These are phyloP conservation scores for Eupithecia inturbata DNA, from an alignment of 2,888 invertebrate genomes.

Conservation along the genomic window DNA sequence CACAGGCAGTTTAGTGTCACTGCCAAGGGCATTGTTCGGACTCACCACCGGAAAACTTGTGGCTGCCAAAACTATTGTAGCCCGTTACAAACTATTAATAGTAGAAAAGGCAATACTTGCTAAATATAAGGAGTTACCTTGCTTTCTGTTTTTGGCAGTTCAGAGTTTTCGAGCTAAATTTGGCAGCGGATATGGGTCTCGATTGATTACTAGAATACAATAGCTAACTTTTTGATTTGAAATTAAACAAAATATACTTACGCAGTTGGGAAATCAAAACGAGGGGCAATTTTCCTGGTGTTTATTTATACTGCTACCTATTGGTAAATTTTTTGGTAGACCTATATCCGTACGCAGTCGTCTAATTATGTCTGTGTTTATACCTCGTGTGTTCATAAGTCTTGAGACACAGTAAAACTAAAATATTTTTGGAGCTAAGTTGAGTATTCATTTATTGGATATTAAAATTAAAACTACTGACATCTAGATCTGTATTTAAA, in stretches of 20 bases:
- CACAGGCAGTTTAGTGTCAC: constrained; percentile 54
- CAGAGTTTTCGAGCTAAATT: constrained; percentile 35
- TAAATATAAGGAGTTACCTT: constrained; percentile 35
- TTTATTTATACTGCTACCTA: background rate
- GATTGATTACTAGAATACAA: constrained; percentile 7
- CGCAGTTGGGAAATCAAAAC: background rate
- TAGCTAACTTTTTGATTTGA: background rate
- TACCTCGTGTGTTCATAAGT: too few relatives aligned
- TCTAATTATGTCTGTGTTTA: too few relatives aligned
- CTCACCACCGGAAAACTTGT: constrained; percentile 56
- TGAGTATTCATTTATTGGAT: too few relatives aligned
- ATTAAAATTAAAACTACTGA: too few relatives aligned
- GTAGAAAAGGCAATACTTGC: constrained; percentile 38
- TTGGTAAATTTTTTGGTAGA: too few relatives aligned
- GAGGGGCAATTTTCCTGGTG: background rate
- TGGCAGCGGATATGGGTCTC: constrained; percentile 28
- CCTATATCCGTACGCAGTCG: too few relatives aligned
- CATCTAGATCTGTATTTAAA: too few relatives aligned
- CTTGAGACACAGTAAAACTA: too few relatives aligned
- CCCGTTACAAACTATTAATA: constrained; percentile 67
- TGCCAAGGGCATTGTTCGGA: constrained; percentile 75
- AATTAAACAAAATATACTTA: background rate
- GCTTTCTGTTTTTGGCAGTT: constrained; percentile 35
- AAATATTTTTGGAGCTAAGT: too few relatives aligned
- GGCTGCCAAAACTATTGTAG: constrained; percentile 67